Percentiles rank a stretch among this genome's conserved stretches.
Conservation (phyloP, 2,797 vertebrate species). For the Thaleichthys pacificus region DNA sequence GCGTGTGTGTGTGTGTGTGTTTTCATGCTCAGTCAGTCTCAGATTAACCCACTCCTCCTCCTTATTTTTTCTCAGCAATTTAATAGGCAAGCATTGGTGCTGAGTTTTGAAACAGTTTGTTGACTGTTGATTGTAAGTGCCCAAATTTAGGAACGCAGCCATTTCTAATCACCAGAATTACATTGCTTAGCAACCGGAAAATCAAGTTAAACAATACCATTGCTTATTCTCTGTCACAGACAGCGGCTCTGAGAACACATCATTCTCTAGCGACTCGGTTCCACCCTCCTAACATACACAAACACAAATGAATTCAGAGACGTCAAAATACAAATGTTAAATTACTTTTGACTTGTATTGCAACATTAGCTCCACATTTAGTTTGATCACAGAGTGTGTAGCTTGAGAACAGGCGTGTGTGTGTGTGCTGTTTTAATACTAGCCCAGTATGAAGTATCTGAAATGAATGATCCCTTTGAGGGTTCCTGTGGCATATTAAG, state of each 20-base stretch:
- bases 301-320: slow-evolving; percentile 40
- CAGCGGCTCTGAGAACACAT: slow-evolving; percentile 65
- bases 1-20: slow-evolving; percentile 21
- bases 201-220: slow-evolving; percentile 80
- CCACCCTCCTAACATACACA: slow-evolving; percentile 41
- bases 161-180: slow-evolving; percentile 81
- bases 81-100: slow-evolving; percentile 51
- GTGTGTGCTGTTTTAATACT: slow-evolving; percentile 32
- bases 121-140: slow-evolving; percentile 78
- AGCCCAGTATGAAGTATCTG: slow-evolving; percentile 35
- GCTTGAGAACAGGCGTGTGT: slow-evolving; percentile 34
- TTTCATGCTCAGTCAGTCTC: slow-evolving; percentile 21
- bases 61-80: slow-evolving; percentile 46
- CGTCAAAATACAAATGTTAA: slow-evolving; percentile 56
- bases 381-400: slow-evolving; percentile 65
- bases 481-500: slow-evolving; percentile 67
- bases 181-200: slow-evolving; percentile 82
- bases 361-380: slow-evolving; percentile 65
- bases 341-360: slow-evolving; percentile 64
- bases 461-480: slow-evolving; percentile 63
- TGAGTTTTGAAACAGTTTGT: slow-evolving; percentile 74
- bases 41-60: slow-evolving; percentile 22
- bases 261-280: slow-evolving; percentile 67
- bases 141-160: slow-evolving; percentile 77
- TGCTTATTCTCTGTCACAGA: slow-evolving; percentile 74